Conservation (phyloP, 2,113 vertebrate genomes). For the Silurus meridionalis region DNA sequence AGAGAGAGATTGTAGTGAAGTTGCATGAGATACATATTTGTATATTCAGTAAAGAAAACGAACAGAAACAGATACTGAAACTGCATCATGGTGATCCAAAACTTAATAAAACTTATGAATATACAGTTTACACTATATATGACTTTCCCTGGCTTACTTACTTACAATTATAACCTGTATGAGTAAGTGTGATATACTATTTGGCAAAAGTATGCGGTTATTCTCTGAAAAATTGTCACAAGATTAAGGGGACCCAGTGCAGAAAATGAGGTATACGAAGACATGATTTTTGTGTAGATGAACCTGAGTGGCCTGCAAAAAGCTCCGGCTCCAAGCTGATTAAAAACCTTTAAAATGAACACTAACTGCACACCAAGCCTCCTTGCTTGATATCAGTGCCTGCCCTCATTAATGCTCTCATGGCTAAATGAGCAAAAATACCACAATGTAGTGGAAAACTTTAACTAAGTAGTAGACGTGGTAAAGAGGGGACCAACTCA, state of each 20-base stretch:
- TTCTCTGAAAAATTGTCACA: background rate
- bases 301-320: background rate
- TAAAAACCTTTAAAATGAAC: background rate
- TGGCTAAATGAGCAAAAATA: background rate
- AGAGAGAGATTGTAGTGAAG: background rate
- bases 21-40: background rate
- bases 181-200: background rate
- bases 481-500: background rate
- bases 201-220: background rate
- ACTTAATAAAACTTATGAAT: background rate
- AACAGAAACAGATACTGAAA: background rate
- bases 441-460: background rate
- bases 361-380: background rate
- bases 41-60: background rate
- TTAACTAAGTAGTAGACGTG: background rate
- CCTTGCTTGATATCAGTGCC: background rate
- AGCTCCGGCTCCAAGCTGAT: background rate
- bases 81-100: background rate
- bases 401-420: background rate
- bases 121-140: background rate
- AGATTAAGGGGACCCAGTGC: background rate
- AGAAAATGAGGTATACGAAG: background rate
- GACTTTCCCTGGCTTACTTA: background rate
- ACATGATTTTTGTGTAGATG: background rate
- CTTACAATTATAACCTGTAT: background rate